Evolutionary conservation across 2,888 invertebrate species (phyloP).

Genomic region (Diplolepis rosae): DNA sequence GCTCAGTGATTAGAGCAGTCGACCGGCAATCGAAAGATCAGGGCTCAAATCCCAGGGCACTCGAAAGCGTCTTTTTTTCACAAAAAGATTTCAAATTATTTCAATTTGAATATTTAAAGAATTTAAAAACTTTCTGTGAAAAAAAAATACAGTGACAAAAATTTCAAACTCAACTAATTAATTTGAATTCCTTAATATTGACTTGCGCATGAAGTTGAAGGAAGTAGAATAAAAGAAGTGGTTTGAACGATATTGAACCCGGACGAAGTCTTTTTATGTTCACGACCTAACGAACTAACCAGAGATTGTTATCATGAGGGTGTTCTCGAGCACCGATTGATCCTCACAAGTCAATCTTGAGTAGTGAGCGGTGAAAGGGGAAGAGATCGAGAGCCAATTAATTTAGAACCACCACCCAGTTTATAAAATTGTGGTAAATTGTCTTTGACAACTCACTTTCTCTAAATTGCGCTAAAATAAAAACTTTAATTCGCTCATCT

Average conservation of each 20-base stretch:
- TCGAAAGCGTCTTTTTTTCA: too few relatives aligned
- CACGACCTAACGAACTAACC: background rate
- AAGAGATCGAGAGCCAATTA: conserved; percentile 30
- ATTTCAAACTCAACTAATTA: too few relatives aligned
- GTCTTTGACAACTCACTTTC: conserved; percentile 10
- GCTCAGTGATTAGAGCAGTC: too few relatives aligned
- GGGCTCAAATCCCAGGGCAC: too few relatives aligned
- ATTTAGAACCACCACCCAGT: conserved; percentile 10
- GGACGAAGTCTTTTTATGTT: conserved; percentile 8
- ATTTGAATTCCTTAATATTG: background rate
- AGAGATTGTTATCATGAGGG: conserved; percentile 32
- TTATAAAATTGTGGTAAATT: conserved; percentile 25
- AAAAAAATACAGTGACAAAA: too few relatives aligned
- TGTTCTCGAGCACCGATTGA: conserved; percentile 30
- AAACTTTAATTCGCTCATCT: background rate
- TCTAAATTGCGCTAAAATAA: conserved; percentile 6
- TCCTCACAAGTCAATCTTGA: conserved; percentile 28
- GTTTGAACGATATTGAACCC: conserved; percentile 8
- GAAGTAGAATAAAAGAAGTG: background rate
- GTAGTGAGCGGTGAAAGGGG: conserved; percentile 14
- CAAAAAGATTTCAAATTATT: too few relatives aligned
- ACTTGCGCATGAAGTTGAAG: background rate
- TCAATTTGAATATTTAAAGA: too few relatives aligned
- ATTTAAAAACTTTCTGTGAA: too few relatives aligned
- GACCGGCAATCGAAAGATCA: too few relatives aligned